Evolutionary conservation across 2,113 vertebrate species (phyloP).

Genomic region (Camelus bactrianus): DNA sequence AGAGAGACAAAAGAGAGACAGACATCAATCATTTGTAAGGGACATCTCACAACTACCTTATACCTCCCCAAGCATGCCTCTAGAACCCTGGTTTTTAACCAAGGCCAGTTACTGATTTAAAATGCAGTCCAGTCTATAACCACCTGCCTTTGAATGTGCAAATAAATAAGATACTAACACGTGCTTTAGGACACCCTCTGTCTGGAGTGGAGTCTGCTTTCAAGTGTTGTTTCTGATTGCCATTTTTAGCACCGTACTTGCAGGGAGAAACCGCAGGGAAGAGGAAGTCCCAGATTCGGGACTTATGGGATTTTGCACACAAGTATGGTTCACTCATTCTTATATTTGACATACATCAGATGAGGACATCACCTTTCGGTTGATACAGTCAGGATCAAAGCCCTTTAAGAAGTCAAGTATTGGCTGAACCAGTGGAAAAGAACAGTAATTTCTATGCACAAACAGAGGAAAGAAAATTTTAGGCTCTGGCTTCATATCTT

Average conservation of each 20-base stretch:
- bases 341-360: background rate
- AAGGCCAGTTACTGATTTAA: background rate
- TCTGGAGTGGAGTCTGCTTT: background rate
- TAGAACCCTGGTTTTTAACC: background rate
- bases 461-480: too few species aligned
- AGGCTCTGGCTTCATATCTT: too few species aligned
- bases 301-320: background rate
- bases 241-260: rapidly evolving
- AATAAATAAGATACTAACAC: background rate
- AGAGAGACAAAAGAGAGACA: background rate
- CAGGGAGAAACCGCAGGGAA: background rate
- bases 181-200: too few species aligned
- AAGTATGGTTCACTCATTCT: background rate
- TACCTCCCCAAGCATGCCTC: background rate
- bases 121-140: background rate
- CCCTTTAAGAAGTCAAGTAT: too few species aligned
- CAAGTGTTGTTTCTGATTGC: background rate
- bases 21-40: background rate
- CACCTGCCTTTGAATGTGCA: too few species aligned
- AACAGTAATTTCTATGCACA: too few species aligned
- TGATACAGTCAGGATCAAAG: rapidly evolving
- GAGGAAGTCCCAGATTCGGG: background rate
- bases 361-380: rapidly evolving
- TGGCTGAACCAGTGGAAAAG: too few species aligned
- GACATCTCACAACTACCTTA: rapidly evolving